phyloP scores from a whole-genome alignment of 2,888 invertebrate species.

The Muscina levida region DNA sequence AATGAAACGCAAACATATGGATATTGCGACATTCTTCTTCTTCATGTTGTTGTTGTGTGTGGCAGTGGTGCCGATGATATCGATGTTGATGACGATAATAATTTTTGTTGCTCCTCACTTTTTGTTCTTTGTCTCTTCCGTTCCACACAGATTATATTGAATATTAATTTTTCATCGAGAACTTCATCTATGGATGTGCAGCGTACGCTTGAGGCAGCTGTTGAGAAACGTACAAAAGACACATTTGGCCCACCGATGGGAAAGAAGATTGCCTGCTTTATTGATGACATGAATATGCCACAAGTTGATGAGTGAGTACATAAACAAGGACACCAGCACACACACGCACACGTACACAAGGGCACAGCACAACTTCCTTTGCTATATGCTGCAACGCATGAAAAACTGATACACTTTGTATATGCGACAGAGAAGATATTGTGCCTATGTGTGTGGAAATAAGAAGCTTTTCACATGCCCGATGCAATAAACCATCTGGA shows the following conservation, averaged over 20 bases:
- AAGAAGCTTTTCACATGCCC: too few species aligned
- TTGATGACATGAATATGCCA: conserved; percentile 98
- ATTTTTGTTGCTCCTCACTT: not conserved
- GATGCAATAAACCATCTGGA: too few species aligned
- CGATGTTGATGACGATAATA: not conserved
- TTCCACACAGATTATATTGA: conserved; percentile 84
- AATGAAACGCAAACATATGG: not conserved
- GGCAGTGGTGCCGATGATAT: not conserved
- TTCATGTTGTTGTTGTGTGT: too few species aligned
- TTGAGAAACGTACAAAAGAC: conserved; percentile 95
- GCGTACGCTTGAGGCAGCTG: conserved; percentile 90
- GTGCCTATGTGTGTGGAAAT: too few species aligned
- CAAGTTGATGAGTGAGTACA: conserved; percentile 82
- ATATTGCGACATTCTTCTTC: not conserved
- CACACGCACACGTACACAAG: not conserved
- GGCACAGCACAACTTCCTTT: not conserved
- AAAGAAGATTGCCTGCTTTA: conserved; percentile 92
- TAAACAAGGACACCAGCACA: not conserved
- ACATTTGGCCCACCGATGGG: conserved; percentile 94
- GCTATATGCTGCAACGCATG: not conserved
- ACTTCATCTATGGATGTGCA: conserved; percentile 96
- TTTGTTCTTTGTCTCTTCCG: conserved; percentile 28
- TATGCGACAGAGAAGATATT: too few species aligned
- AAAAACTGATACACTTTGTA: too few species aligned
- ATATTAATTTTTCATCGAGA: conserved; percentile 94